Evolutionary conservation across 2,888 invertebrate species (phyloP).

Genomic region (Polydrusus pterygomalis): DNA sequence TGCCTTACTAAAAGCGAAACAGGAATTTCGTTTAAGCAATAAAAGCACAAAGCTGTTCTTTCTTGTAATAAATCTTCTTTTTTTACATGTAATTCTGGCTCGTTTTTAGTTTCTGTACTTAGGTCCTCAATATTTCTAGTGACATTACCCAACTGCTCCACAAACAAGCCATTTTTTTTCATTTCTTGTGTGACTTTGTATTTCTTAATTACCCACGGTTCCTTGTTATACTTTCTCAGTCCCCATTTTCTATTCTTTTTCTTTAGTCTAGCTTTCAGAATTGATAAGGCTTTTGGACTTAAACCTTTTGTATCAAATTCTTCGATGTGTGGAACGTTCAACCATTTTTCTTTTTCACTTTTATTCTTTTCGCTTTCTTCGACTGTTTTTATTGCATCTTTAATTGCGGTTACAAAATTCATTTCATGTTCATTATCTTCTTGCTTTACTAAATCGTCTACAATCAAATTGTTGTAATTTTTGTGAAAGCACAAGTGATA

Average conservation of each 20-base stretch:
- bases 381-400: background rate
- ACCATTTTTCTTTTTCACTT: background rate
- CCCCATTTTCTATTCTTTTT: background rate
- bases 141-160: background rate
- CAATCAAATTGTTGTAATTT: background rate
- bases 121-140: background rate
- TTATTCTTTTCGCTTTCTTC: constrained; percentile 1
- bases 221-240: background rate
- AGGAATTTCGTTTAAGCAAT: background rate
- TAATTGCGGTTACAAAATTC: background rate
- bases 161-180: background rate
- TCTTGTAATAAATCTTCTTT: background rate
- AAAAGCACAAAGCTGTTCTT: background rate
- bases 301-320: background rate
- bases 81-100: background rate
- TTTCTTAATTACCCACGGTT: background rate
- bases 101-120: background rate
- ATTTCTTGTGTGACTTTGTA: background rate
- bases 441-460: background rate
- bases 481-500: background rate
- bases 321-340: background rate
- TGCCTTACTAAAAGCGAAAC: background rate
- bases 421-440: background rate
- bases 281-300: background rate
- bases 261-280: background rate